Base-by-base conservation (phyloP, 2,888 invertebrate species). In the Dryadula phaetusa region DNA sequence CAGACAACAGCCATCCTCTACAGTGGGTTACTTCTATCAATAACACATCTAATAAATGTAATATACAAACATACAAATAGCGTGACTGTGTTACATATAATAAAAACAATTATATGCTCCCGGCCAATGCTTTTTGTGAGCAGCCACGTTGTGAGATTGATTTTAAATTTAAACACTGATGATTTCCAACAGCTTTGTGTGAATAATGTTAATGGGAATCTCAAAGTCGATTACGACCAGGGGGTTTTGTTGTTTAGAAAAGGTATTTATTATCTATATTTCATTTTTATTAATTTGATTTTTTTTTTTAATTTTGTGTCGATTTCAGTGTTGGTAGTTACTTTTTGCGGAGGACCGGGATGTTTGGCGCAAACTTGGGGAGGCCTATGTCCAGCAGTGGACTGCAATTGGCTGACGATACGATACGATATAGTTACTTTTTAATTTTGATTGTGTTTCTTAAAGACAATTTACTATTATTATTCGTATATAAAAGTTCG, bases 201-300 rank as follows among this genome's bases (percentile, higher is more conserved):
- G 0, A 78, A 80, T 0, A 76, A 74, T 6, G 75, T 71, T 1
- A 69, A 67, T 0, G 87, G 86, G 0, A 88, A 90, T 64, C 70
- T 92, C 25, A 88, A 81, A 73, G 67, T 81, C 67, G 92, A 93
- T 73, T 86, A 87, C 74, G 89, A 90, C 61, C 91, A 92, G 77
- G 92, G 92, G 0, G 87, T 92, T 1, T 67, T 90, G 67, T 72
- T 90, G 63, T 92, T 83, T 77, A 90, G 80, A 53, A 87, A 85
- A 82, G 89, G 92, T 92, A 72, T 56, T 73, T 70, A 22, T 28
- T 10, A 46, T 37, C 53, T 20, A 28, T 37, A 37, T 63, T 10
- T 32, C n/a, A n/a, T 52, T 20, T 65, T 25, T 22, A 49, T n/a
- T n/a, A n/a, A n/a, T n/a, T n/a, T n/a, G n/a, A n/a, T n/a, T n/a